Base-by-base conservation (phyloP, 2,113 vertebrate species). In the Protobothrops mucrosquamatus region DNA sequence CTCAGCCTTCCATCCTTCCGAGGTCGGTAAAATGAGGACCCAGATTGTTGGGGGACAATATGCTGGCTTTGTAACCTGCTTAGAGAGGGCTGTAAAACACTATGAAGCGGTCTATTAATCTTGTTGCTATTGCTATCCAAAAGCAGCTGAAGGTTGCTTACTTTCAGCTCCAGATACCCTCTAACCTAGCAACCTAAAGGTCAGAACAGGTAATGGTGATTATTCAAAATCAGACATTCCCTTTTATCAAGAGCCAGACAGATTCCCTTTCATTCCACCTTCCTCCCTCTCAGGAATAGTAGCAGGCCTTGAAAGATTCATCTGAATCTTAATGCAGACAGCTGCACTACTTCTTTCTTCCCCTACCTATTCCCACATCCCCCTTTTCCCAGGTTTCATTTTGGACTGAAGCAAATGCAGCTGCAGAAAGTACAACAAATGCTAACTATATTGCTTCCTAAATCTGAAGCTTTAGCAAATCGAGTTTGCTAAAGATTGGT, bases 231-330 rank as follows among this genome's bases (percentile, higher is more conserved):
- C 94, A 15, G 39, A 87, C 88, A 91, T 93, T 69, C 95, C 95
- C 95, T 97, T 95, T 97, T 94, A 97, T 97, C 96, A 87, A 29
- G 8, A 10, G 14, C 94, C 95, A 97, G 94, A 87, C 93, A 10
- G 56, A 87, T 93, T 96, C 89, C 9, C 93, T 94, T 96, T 95
- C 95, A 87, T 92, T 7, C 95, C 96, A 96, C 85, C 96, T 96
- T 96, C 95, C 97, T 96, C 92, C 96, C 94, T 91, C 81, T 92
- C 85, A 43, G 94, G 95, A 87, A 4, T 0, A 81, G 88, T 91
- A 90, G 22, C 29, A 14, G 0, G 89, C 94, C 96, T 87, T 96
- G 96, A 95, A 93, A 93, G 81, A 48, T 0, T 2, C 90, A 9
- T 92, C 91, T 57, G 88, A 89, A 90, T 64, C 89, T 87, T 90